phyloP scores from a whole-genome alignment of 2,888 invertebrate genomes.

The Melikaiella ostensackeni region DNA sequence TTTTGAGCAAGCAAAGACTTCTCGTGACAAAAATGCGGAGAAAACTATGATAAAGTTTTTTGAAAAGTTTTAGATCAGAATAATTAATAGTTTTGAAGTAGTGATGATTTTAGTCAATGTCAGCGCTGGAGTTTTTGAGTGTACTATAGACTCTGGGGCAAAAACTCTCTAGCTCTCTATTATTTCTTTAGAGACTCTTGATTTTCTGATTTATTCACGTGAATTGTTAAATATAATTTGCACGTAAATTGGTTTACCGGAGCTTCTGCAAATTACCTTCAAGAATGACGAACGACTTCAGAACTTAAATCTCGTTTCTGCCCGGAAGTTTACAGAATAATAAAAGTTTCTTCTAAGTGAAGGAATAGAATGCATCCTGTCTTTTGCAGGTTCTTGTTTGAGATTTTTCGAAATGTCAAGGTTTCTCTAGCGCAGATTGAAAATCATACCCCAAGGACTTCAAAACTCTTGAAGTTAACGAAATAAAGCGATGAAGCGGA shows the following conservation, averaged over 20 bases:
- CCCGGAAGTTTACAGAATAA: constrained; percentile 10
- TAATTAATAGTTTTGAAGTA: too few species aligned
- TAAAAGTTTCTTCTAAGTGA: constrained; percentile 24
- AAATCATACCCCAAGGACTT: constrained; percentile 17
- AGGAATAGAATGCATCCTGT: constrained; percentile 11
- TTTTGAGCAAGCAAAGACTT: too few species aligned
- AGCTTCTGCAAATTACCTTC: constrained; percentile 2
- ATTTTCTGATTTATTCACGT: neutral
- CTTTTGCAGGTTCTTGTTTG: constrained; percentile 22
- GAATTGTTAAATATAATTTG: neutral
- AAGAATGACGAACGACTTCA: constrained; percentile 4
- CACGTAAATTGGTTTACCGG: constrained; percentile 25
- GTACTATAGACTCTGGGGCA: too few species aligned
- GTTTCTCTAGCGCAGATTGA: constrained; percentile 21
- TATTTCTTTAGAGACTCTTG: neutral
- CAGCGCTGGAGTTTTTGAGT: too few species aligned
- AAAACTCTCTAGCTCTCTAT: too few species aligned
- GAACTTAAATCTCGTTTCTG: constrained; percentile 29
- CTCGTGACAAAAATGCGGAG: too few species aligned
- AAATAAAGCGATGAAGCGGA: neutral
- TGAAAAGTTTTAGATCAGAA: too few species aligned
- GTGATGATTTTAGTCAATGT: too few species aligned
- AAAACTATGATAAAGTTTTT: too few species aligned
- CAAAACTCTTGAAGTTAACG: neutral
- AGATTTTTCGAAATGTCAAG: constrained; percentile 34